Base-by-base conservation (phyloP, 2,113 vertebrate genomes). In the Hydrochoerus hydrochaeris region DNA sequence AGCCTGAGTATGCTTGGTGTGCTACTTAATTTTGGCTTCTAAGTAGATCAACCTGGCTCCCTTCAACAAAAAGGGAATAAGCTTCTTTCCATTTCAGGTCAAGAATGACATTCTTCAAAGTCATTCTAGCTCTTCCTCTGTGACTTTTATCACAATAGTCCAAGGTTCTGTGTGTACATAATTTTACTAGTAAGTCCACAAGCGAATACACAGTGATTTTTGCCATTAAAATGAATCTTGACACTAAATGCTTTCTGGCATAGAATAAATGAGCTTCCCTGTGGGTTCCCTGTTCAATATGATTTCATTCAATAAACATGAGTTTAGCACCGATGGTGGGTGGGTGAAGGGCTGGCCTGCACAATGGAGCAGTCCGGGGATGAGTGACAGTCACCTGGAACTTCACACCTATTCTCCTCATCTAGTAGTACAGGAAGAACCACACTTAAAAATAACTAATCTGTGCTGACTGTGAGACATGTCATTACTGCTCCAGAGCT, bases 51-150 rank as follows among this genome's bases (percentile, higher is more conserved):
- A 95, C 71, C 57, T 44, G 58, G 44, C 82, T 97, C 91, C 69
- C 12, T 94, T 81, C 12, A 44, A 16, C 69, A 11, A 58, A 52
- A 92, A 92, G 63, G 54, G 95, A 98, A 94, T 86, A 93, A 65
- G 92, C 49, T 9, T 80, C 69, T 44, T 20, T 24, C 17, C 58
- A 63, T 96, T 58, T 38, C 8, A 97, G 93, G 32, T 73, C 63
- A 97, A 65, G 69, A 93, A 73, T 0, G 38, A 90, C 0, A 1
- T 67, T 92, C 88, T 30, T 96, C 63, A 95, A 65, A 88, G 52
- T 78, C n/a, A n/a, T n/a, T n/a, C n/a, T n/a, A 14, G 57, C 54
- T 78, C 58, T 57, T 88, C 75, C 38, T 65, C 46, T 69, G 1
- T 8, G 9, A 62, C 92, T 71, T 81, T 96, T 52, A 88, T 57